These are phyloP conservation scores for Antechinus flavipes DNA, from an alignment of 2,113 vertebrate species.

Conservation along the genomic window DNA sequence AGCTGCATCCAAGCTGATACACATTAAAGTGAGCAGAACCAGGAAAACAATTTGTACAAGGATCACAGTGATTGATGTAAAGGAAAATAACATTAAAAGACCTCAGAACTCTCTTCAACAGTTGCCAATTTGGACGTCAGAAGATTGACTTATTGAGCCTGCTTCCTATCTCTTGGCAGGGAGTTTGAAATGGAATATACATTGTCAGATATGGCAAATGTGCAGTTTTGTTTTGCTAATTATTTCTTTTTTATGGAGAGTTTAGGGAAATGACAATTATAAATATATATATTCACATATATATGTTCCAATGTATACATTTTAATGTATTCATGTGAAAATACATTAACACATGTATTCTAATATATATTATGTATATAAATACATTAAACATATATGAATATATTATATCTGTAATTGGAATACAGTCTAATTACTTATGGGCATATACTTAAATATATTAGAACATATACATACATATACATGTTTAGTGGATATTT, in stretches of 20 bases:
- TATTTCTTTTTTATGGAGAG: not conserved
- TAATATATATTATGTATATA: not conserved
- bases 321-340: not conserved
- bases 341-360: not conserved
- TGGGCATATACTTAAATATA: not conserved
- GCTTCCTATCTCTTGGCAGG: not conserved
- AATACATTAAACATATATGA: not conserved
- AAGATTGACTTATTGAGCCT: not conserved
- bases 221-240: not conserved
- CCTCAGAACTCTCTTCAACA: not conserved
- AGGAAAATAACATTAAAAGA: not conserved
- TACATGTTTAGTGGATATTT: not conserved
- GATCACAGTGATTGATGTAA: not conserved
- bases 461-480: not conserved
- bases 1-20: not conserved
- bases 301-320: not conserved
- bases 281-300: not conserved
- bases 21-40: not conserved
- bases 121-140: not conserved
- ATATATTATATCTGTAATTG: not conserved
- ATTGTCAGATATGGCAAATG: not conserved
- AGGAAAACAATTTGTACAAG: not conserved
- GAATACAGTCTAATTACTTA: not conserved
- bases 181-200: not conserved
- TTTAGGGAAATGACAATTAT: not conserved